Conservation (phyloP, 1,140 invertebrate species). For the Eriocheir sinensis region DNA sequence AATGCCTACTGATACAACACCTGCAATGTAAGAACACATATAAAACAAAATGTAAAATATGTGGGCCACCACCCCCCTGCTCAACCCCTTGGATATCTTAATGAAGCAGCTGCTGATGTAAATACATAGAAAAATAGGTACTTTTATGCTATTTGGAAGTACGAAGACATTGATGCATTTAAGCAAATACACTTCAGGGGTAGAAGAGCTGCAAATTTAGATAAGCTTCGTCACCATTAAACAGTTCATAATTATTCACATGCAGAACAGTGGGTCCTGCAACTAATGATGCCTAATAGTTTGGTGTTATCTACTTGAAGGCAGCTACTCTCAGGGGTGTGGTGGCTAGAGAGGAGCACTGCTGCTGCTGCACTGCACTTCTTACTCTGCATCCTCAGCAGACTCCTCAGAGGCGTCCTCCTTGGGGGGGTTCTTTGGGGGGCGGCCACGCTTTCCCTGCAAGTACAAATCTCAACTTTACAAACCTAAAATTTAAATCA, state of each 20-base stretch:
- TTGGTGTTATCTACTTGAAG: not conserved
- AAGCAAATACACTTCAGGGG: slow-evolving; percentile 55
- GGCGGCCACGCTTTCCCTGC: slow-evolving; percentile 66
- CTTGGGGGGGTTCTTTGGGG: slow-evolving; percentile 62
- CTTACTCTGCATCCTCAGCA: slow-evolving; percentile 70
- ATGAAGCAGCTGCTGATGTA: slow-evolving; percentile 62
- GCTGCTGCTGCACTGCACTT: not conserved
- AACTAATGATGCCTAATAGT: too few species aligned
- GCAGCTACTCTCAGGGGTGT: slow-evolving; percentile 55
- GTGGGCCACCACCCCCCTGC: slow-evolving; percentile 64
- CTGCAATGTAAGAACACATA: slow-evolving; percentile 65
- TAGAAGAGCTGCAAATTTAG: slow-evolving; percentile 54
- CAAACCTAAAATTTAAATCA: too few species aligned
- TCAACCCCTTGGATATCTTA: slow-evolving; percentile 39
- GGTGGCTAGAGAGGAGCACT: not conserved
- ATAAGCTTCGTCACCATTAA: not conserved
- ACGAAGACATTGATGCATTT: slow-evolving; percentile 68
- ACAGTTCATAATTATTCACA: too few species aligned
- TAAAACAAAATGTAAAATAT: slow-evolving; percentile 31
- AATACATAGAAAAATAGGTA: slow-evolving; percentile 77
- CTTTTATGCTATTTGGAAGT: slow-evolving; percentile 74
- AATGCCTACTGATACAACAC: slow-evolving; percentile 51
- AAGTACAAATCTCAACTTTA: too few species aligned
- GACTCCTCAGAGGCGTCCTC: slow-evolving; percentile 63
- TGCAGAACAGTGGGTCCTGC: too few species aligned